A percentile compares a stretch with the other conserved stretches of the same genome.
Evolutionary conservation across 2,113 vertebrate species (phyloP).

Genomic region (Tetraodon nigroviridis): DNA sequence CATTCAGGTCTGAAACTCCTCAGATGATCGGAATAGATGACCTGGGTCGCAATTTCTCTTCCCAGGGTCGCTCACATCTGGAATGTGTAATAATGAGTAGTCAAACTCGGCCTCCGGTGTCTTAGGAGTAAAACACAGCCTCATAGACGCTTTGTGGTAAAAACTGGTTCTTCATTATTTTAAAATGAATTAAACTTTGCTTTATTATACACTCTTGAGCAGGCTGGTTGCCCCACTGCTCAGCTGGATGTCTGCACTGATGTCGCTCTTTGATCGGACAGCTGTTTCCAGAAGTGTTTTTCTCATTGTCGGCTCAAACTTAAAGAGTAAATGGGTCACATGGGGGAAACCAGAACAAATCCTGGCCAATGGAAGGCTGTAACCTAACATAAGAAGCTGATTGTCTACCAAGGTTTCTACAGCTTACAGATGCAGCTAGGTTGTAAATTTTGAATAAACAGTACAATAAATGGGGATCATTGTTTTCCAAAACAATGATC

Average conservation of each 20-base stretch:
- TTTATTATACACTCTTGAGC: background rate
- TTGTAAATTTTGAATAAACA: background rate
- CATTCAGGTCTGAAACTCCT: slow-evolving; percentile 37
- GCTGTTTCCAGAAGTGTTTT: slow-evolving; percentile 50
- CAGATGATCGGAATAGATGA: slow-evolving; percentile 47
- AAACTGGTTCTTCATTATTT: slow-evolving; percentile 26
- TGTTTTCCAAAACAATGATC: slow-evolving; percentile 24
- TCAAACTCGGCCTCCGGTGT: slow-evolving; percentile 20
- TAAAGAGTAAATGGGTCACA: slow-evolving; percentile 32
- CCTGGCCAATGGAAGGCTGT: too few species aligned
- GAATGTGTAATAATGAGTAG: slow-evolving; percentile 49
- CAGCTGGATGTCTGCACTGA: slow-evolving; percentile 41
- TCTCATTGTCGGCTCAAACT: slow-evolving; percentile 43
- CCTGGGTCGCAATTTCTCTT: slow-evolving; percentile 46
- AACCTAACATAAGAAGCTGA: too few species aligned
- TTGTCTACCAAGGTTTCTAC: slow-evolving; percentile 10
- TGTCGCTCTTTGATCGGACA: slow-evolving; percentile 47
- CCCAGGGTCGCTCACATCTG: slow-evolving; percentile 56
- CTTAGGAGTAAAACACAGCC: slow-evolving; percentile 14
- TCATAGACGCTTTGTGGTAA: slow-evolving; percentile 19
- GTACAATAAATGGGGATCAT: background rate
- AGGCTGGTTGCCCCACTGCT: slow-evolving; percentile 21
- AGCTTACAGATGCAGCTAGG: background rate
- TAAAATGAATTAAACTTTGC: slow-evolving; percentile 29
- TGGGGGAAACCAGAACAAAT: slow-evolving; percentile 25